Percentiles rank a stretch among this genome's conserved stretches.
phyloP scores from a whole-genome alignment of 2,888 invertebrate genomes.

The Nebria brevicollis region DNA sequence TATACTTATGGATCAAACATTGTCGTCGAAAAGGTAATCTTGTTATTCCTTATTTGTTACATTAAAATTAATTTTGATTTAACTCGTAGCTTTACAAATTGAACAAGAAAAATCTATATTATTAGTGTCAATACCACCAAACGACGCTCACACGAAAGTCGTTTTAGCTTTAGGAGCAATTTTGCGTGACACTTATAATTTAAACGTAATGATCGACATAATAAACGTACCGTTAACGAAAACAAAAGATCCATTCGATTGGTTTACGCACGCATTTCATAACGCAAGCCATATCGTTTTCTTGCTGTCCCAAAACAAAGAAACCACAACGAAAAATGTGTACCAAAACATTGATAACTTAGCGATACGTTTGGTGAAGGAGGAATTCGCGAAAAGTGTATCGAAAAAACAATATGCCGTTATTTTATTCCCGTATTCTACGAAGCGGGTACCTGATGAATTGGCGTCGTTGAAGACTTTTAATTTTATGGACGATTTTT shows the following conservation, averaged over 20 bases:
- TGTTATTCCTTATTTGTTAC: not conserved
- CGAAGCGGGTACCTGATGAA: not conserved
- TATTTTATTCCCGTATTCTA: slow-evolving; percentile 20
- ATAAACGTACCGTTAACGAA: slow-evolving; percentile 5
- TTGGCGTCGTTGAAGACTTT: not conserved
- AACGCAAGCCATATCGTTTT: slow-evolving; percentile 32
- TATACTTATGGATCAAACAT: slow-evolving; percentile 22
- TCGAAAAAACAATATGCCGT: slow-evolving; percentile 10
- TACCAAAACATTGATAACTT: slow-evolving; percentile 17
- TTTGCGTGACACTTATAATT: slow-evolving; percentile 6
- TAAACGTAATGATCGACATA: slow-evolving; percentile 24
- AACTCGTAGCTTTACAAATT: not conserved
- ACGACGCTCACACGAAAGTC: slow-evolving; percentile 17
- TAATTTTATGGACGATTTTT: slow-evolving; percentile 6
- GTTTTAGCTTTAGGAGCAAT: slow-evolving; percentile 17
- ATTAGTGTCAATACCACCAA: slow-evolving; percentile 24
- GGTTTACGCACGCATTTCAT: slow-evolving; percentile 17
- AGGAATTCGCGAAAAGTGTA: not conserved
- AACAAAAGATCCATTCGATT: slow-evolving; percentile 16
- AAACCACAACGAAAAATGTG: slow-evolving; percentile 3
- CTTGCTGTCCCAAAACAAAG: slow-evolving; percentile 14
- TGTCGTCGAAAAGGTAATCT: not conserved
- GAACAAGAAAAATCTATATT: slow-evolving; percentile 9
- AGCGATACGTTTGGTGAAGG: slow-evolving; percentile 8
- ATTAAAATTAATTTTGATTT: not conserved